Percentiles rank a stretch among this genome's conserved stretches.
phyloP scores from a whole-genome alignment of 2,797 vertebrate species.

The Gallinago nigripennis region DNA sequence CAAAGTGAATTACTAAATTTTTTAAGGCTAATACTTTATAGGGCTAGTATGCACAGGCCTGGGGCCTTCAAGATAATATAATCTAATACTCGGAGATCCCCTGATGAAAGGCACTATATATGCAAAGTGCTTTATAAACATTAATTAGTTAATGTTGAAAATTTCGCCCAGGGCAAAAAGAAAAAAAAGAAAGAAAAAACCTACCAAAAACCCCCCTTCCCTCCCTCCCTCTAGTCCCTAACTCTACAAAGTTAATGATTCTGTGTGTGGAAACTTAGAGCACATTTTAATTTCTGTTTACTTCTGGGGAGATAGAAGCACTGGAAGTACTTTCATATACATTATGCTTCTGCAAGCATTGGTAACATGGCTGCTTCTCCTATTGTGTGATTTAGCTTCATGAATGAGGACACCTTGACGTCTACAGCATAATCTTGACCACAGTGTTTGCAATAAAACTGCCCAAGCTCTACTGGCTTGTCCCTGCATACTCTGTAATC shows the following conservation, averaged over 20 bases:
- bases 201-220: constrained; percentile 52
- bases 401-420: neutral
- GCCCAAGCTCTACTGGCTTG: neutral
- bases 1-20: constrained; percentile 28
- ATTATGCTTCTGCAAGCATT: neutral
- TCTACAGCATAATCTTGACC: neutral
- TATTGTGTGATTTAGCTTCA: neutral
- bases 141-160: constrained; percentile 74
- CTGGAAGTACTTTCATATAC: neutral
- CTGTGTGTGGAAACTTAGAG: constrained; percentile 49
- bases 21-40: constrained; percentile 59
- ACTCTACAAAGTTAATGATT: constrained; percentile 65
- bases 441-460: neutral
- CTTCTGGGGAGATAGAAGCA: constrained; percentile 36
- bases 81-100: constrained; percentile 71
- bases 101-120: constrained; percentile 76
- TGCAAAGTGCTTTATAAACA: constrained; percentile 75
- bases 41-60: constrained; percentile 61
- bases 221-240: constrained; percentile 53
- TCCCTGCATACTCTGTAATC: neutral
- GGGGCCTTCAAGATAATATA: constrained; percentile 70
- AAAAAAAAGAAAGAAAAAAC: neutral
- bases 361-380: neutral
- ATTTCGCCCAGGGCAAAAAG: constrained; percentile 56
- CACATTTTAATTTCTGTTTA: constrained; percentile 61